phyloP scores from a whole-genome alignment of 1,140 invertebrate species.

The Sinella curviseta region DNA sequence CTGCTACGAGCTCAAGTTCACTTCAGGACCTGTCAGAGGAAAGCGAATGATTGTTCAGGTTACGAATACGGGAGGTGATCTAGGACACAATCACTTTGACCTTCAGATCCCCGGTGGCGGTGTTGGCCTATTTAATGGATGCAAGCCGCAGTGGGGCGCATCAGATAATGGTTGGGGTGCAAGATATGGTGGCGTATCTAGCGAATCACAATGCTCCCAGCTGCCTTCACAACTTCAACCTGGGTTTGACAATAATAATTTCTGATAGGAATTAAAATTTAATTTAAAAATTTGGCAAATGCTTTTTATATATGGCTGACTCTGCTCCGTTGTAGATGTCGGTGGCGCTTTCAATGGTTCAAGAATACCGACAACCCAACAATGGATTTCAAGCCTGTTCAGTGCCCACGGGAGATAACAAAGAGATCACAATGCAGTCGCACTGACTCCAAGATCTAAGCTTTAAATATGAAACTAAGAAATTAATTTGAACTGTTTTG shows the following conservation, averaged over 20 bases:
- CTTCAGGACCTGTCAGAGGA: slow-evolving; percentile 33
- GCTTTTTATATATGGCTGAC: too few relatives aligned
- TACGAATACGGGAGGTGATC: slow-evolving; percentile 40
- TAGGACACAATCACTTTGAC: slow-evolving; percentile 41
- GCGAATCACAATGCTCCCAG: background rate
- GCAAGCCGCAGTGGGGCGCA: slow-evolving; percentile 34
- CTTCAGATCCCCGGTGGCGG: slow-evolving; percentile 39
- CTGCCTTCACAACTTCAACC: slow-evolving; percentile 19
- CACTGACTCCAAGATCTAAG: too few relatives aligned
- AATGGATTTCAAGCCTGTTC: slow-evolving; percentile 21
- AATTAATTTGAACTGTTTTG: too few relatives aligned
- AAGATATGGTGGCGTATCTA: slow-evolving; percentile 24
- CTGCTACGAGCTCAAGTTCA: slow-evolving; percentile 40
- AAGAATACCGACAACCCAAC: slow-evolving; percentile 33
- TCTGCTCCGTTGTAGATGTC: slow-evolving; percentile 18
- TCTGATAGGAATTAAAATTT: too few relatives aligned
- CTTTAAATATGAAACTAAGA: too few relatives aligned
- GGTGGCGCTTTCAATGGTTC: slow-evolving; percentile 34
- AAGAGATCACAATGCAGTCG: background rate
- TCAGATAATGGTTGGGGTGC: slow-evolving; percentile 20
- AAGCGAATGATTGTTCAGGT: slow-evolving; percentile 42
- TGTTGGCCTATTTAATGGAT: slow-evolving; percentile 41
- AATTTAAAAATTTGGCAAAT: too few relatives aligned
- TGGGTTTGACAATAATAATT: too few relatives aligned
- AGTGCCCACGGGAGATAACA: slow-evolving; percentile 14